These are phyloP conservation scores for Eupristina koningsbergeri DNA, from an alignment of 1,140 invertebrate genomes.

Conservation along the genomic window DNA sequence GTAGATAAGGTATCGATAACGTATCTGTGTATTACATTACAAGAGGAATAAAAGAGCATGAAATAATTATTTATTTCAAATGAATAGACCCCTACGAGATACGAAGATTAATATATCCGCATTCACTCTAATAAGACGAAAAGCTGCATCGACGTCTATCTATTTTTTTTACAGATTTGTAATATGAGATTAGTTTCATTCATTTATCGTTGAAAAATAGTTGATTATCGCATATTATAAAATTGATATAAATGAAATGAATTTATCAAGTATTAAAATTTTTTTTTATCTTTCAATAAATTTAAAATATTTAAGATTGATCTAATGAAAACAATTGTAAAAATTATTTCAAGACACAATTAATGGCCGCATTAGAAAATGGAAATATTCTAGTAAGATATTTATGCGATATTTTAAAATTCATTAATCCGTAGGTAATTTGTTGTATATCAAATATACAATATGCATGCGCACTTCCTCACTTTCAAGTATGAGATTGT, in stretches of 20 bases:
- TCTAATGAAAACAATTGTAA: too few relatives aligned
- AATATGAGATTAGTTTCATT: neutral
- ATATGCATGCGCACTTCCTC: too few relatives aligned
- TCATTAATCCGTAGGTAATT: neutral
- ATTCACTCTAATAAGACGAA: neutral
- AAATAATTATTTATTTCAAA: slow-evolving; percentile 18
- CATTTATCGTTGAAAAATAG: neutral
- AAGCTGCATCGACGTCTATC: neutral
- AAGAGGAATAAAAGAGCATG: neutral
- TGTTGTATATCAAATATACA: too few relatives aligned
- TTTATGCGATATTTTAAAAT: neutral
- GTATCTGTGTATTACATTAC: neutral
- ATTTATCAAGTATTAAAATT: neutral
- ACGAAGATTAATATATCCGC: neutral
- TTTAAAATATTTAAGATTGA: too few relatives aligned
- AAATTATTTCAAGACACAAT: too few relatives aligned
- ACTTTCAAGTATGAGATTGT: too few relatives aligned
- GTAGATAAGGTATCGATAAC: neutral
- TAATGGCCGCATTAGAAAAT: too few relatives aligned
- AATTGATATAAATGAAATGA: neutral
- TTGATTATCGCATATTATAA: neutral
- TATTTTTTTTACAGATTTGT: neutral
- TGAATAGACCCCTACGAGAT: neutral
- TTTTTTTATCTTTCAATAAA: too few relatives aligned
- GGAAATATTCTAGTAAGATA: neutral